Evolutionary conservation across 1,140 invertebrate genomes (phyloP), one percentile per base, ranked within the genome.

Genomic region (Scaptomyza hsui): DNA sequence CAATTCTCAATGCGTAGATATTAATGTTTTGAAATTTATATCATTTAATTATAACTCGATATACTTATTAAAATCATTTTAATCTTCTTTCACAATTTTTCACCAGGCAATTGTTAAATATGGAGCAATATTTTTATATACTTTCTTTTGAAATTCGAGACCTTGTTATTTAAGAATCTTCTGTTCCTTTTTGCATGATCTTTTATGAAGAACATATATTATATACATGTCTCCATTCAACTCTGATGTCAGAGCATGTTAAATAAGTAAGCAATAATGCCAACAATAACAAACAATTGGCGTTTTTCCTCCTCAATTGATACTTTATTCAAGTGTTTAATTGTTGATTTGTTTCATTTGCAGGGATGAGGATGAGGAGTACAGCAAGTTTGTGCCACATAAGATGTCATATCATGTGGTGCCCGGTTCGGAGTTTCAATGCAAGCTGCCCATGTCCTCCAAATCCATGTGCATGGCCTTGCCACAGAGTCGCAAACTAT

Each of bases 281-380:
- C n/a, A 19, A 47, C 49, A 52, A 52, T 39, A 32, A 7, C 26
- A 44, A 55, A 55, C 16, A 21, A 63, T 16, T 55, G 44, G 49
- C 13, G 26, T 12, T 7, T 52, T 7, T 29, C 4, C 3, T 37
- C 0, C 7, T 61, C 56, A 67, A 51, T 67, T 67, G 32, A 48
- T 19, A 42, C 26, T 41, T 41, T 21, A 37, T 37, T 55, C 21
- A 41, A 26, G 37, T 42, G 15, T 47, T 52, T 24, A 49, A 65
- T 37, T 63, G 24, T 49, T 5, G 4, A 32, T 32, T 48, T 9
- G 59, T n/a, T 57, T 45, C 15, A 6, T 45, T 26, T 51, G 26
- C 26, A 90, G 89, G 45, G 89, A 90, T 59, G 89, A 90, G 18
- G 89, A 90, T 56, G 89, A 90, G 15, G 89, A 90, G 32, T 89